phyloP scores from a whole-genome alignment of 2,797 vertebrate species.

The Pangasius mekongensis region DNA sequence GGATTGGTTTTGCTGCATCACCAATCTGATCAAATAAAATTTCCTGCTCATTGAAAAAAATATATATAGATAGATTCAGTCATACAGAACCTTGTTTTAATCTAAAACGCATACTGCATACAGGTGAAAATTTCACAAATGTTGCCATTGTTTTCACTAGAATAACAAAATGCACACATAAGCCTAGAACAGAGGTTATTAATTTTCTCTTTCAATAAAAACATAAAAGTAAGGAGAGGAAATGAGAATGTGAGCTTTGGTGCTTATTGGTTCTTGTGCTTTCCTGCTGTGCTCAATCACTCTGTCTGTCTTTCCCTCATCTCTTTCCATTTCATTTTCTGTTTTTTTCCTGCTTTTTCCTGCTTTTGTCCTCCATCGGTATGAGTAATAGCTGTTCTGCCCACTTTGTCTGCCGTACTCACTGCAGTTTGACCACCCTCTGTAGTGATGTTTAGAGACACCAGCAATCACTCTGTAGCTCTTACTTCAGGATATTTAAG shows the following conservation, averaged over 20 bases:
- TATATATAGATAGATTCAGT: neutral
- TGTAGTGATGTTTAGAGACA: constrained; percentile 1
- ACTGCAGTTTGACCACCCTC: neutral
- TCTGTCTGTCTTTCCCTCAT: neutral
- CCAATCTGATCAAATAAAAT: neutral
- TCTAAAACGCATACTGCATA: neutral
- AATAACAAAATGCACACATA: neutral
- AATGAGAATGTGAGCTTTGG: neutral
- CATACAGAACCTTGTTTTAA: constrained; percentile 13
- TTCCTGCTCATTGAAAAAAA: neutral
- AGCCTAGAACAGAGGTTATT: neutral
- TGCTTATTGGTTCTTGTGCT: neutral
- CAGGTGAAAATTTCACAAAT: neutral
- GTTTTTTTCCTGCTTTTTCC: constrained; percentile 1
- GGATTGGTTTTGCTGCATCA: neutral
- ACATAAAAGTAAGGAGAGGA: neutral
- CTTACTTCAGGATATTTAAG: constrained; percentile 11
- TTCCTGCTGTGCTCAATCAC: neutral
- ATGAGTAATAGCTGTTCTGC: neutral
- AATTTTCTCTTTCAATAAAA: neutral
- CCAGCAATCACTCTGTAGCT: neutral
- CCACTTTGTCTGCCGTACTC: neutral
- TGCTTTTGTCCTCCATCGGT: neutral
- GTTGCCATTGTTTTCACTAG: neutral
- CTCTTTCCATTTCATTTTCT: neutral